Evolutionary conservation across 1,140 invertebrate genomes (phyloP).

Genomic region (Orchesella cincta): DNA sequence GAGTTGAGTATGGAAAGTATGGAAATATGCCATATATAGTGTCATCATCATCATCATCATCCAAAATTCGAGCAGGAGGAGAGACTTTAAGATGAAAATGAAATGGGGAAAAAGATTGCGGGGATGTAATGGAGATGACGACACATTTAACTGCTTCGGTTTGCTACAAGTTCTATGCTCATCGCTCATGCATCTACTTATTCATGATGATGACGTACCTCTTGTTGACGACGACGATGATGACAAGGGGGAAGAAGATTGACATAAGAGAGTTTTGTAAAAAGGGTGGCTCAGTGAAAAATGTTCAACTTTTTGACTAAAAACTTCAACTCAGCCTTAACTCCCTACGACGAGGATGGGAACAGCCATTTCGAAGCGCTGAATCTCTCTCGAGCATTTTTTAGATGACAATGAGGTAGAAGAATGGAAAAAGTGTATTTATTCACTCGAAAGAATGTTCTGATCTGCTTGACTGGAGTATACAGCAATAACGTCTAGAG

Average conservation of each 20-base stretch:
- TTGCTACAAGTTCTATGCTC: background rate
- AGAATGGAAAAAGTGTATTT: background rate
- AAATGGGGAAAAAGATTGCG: background rate
- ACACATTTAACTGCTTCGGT: background rate
- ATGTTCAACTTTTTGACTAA: background rate
- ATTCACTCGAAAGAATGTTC: background rate
- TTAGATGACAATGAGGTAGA: background rate
- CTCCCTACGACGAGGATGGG: no score
- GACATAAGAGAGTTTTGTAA: background rate
- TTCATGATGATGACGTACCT: background rate
- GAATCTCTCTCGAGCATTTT: background rate
- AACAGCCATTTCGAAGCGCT: no score
- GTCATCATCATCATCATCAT: background rate
- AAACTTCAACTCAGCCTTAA: background rate
- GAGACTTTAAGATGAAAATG: background rate
- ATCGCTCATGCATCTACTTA: no score
- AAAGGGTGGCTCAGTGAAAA: background rate
- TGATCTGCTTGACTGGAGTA: background rate
- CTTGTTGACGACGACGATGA: background rate
- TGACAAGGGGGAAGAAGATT: conserved; percentile 14
- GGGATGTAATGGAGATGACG: background rate
- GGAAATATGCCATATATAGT: background rate
- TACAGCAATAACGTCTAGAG: no score
- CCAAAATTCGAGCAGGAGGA: background rate
- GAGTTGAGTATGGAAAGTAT: background rate